Evolutionary conservation across 2,888 invertebrate species (phyloP).

Genomic region (Leptothorax acervorum): DNA sequence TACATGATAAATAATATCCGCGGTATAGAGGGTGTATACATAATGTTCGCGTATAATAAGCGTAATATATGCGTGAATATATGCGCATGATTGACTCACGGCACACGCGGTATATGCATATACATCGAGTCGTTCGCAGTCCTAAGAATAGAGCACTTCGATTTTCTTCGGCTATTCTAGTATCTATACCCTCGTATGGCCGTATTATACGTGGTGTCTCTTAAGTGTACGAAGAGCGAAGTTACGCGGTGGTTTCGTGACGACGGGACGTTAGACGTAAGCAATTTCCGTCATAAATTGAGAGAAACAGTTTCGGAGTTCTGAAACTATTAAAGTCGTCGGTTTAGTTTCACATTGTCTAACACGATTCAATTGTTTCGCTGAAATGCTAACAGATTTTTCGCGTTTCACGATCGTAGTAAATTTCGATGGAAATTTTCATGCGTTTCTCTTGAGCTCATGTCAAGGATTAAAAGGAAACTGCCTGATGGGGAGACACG

Average conservation of each 20-base stretch:
- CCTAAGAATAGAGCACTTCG: conserved; percentile 55
- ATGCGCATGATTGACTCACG: conserved; percentile 26
- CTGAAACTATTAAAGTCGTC: background rate
- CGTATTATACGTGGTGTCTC: conserved; percentile 14
- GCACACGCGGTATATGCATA: conserved; percentile 25
- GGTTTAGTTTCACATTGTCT: background rate
- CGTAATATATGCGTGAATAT: conserved; percentile 48
- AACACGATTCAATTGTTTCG: background rate
- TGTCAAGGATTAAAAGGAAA: conserved; percentile 35
- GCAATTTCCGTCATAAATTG: conserved; percentile 10
- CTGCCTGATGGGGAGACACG: conserved; percentile 21
- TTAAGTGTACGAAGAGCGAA: background rate
- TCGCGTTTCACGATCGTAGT: background rate
- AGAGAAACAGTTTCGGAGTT: background rate
- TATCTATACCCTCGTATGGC: conserved; percentile 16
- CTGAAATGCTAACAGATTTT: background rate
- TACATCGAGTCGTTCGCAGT: conserved; percentile 20
- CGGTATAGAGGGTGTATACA: background rate
- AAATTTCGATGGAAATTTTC: background rate
- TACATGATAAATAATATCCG: conserved; percentile 15
- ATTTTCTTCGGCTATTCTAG: conserved; percentile 50
- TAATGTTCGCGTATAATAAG: conserved; percentile 11
- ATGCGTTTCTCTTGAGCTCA: background rate
- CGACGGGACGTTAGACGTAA: background rate
- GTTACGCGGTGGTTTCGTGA: conserved; percentile 13